These are phyloP conservation scores for Drosophila miranda DNA, from an alignment of 1,140 invertebrate species.

Conservation along the genomic window DNA sequence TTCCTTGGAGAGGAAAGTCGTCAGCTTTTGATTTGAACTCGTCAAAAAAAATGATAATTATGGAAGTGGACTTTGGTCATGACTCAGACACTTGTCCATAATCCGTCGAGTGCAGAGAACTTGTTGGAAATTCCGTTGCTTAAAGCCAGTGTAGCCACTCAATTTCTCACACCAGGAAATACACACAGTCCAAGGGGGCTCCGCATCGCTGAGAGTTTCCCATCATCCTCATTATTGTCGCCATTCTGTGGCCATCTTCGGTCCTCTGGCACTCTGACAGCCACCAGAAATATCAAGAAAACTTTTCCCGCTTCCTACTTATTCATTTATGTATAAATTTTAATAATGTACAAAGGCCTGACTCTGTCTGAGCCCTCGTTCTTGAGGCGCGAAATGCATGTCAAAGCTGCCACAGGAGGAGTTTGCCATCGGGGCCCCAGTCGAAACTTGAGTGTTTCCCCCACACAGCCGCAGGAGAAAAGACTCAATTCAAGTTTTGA, in stretches of 20 bases:
- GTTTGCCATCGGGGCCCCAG: conserved; percentile 10
- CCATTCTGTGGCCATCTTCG: conserved; percentile 47
- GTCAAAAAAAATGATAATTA: conserved; percentile 58
- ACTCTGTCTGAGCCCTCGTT: conserved; percentile 28
- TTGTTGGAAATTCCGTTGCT: conserved; percentile 19
- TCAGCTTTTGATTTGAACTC: conserved; percentile 44
- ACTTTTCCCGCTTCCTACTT: conserved; percentile 33
- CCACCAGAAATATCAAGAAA: conserved; percentile 33
- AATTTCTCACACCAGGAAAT: conserved; percentile 21
- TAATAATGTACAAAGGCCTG: conserved; percentile 47
- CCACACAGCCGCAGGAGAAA: not conserved
- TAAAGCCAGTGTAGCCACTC: conserved; percentile 43
- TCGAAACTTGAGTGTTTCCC: conserved; percentile 4
- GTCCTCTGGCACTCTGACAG: conserved; percentile 24
- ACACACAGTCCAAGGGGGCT: not conserved
- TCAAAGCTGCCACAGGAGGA: conserved; percentile 27
- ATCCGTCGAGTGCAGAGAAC: conserved; percentile 36
- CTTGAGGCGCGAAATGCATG: conserved; percentile 44
- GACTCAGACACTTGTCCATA: conserved; percentile 14
- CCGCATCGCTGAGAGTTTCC: no score
- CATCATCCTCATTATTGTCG: conserved; percentile 45
- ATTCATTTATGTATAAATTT: conserved; percentile 23
- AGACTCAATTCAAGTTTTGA: conserved; percentile 27
- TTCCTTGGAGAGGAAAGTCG: conserved; percentile 28
- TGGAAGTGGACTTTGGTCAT: conserved; percentile 27